Conservation (phyloP, 1,140 invertebrate genomes). For the Chlorops oryzae region DNA sequence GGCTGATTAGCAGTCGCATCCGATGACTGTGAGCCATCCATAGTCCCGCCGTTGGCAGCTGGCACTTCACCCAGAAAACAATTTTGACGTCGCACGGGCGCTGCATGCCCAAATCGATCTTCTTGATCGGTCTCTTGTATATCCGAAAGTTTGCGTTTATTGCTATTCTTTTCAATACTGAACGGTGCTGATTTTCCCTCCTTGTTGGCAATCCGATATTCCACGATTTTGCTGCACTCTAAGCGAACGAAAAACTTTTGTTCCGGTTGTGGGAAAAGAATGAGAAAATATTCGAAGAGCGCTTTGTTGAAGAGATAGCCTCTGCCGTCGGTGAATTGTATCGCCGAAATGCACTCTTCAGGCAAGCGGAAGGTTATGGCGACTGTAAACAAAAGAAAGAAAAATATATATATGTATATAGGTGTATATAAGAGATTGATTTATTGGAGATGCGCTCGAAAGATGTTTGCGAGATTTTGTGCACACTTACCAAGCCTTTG, state of each 20-base stretch:
- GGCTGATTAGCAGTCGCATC: too few species aligned
- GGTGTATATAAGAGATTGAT: too few species aligned
- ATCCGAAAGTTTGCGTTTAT: too few species aligned
- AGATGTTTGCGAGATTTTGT: background rate
- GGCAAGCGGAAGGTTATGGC: constrained; percentile 25
- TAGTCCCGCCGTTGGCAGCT: constrained; percentile 4
- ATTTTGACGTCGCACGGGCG: constrained; percentile 35
- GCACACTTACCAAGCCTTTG: constrained; percentile 25
- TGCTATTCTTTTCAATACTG: too few species aligned
- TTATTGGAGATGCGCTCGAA: too few species aligned
- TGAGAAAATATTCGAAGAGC: constrained; percentile 35
- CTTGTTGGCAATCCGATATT: background rate
- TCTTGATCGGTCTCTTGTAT: background rate
- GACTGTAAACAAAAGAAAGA: constrained; percentile 13
- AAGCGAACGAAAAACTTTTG: constrained; percentile 30
- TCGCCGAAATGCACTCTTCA: constrained; percentile 15
- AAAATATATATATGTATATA: background rate
- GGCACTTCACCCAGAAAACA: constrained; percentile 34
- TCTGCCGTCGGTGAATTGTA: constrained; percentile 31
- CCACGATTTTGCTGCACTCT: constrained; percentile 24
- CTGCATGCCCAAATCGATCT: constrained; percentile 19
- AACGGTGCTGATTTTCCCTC: too few species aligned
- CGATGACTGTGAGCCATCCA: too few species aligned
- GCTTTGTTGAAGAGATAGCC: constrained; percentile 33
- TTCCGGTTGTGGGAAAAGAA: constrained; percentile 35